Conservation (phyloP, 2,797 vertebrate genomes). For the Hylomyscus alleni region DNA sequence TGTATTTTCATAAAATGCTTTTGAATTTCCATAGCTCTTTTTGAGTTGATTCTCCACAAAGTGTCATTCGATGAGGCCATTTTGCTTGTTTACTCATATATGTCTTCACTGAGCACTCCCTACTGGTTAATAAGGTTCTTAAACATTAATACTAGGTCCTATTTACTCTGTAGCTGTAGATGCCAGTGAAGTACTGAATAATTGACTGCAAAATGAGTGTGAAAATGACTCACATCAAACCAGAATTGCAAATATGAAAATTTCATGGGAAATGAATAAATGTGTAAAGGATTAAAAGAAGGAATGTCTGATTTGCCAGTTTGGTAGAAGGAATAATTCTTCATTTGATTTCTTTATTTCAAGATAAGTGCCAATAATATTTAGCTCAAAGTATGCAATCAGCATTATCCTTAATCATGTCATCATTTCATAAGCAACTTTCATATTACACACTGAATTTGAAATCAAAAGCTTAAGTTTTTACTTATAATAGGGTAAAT, state of each 20-base stretch:
- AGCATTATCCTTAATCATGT: background rate
- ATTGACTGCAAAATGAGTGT: conserved; percentile 42
- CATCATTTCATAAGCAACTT: background rate
- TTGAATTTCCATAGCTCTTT: conserved; percentile 45
- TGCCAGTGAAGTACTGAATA: background rate
- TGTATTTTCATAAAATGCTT: conserved; percentile 47
- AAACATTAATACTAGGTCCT: background rate
- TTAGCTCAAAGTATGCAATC: background rate
- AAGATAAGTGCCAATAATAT: background rate
- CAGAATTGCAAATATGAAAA: background rate
- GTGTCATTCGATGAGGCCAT: background rate
- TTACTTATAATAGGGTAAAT: background rate
- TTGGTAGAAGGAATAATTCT: background rate
- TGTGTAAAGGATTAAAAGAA: background rate
- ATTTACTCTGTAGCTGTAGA: background rate
- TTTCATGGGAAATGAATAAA: conserved; percentile 17
- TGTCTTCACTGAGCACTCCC: background rate
- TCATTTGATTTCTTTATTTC: conserved; percentile 10
- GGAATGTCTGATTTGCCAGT: background rate
- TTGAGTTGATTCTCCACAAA: conserved; percentile 8
- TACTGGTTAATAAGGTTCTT: background rate
- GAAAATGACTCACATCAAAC: conserved; percentile 14
- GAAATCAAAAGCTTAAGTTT: conserved; percentile 22
- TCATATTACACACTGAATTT: conserved; percentile 37
- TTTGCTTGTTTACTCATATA: background rate